phyloP scores from a whole-genome alignment of 2,888 invertebrate species.

The Aethes cnicana region DNA sequence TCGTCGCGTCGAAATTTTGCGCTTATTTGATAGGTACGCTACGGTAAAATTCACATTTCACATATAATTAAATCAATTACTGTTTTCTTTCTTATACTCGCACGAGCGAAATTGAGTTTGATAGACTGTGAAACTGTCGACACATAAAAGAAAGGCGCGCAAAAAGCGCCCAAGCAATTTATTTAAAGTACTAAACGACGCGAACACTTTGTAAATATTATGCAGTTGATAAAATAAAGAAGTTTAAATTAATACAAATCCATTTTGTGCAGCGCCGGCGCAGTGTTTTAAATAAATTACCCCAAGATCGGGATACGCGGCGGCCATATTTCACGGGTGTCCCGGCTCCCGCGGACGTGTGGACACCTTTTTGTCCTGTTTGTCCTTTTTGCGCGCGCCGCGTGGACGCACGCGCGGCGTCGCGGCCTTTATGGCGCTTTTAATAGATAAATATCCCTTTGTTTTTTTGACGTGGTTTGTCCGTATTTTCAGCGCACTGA shows the following conservation, averaged over 20 bases:
- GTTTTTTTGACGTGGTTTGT: slow-evolving; percentile 40
- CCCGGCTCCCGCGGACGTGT: slow-evolving; percentile 50
- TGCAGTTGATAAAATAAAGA: too few relatives aligned
- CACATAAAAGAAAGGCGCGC: too few relatives aligned
- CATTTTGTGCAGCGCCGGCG: slow-evolving; percentile 20
- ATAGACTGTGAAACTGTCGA: too few relatives aligned
- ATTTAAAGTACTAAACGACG: too few relatives aligned
- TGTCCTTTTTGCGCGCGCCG: slow-evolving; percentile 44
- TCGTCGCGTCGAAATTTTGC: too few relatives aligned
- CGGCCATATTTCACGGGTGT: slow-evolving; percentile 61
- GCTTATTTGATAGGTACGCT: too few relatives aligned
- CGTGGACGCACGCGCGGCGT: slow-evolving; percentile 50
- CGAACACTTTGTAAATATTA: too few relatives aligned
- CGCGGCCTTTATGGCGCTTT: slow-evolving; percentile 51
- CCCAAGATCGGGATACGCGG: slow-evolving; percentile 42
- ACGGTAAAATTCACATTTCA: too few relatives aligned
- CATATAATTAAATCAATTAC: too few relatives aligned
- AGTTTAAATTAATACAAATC: slow-evolving; percentile 31
- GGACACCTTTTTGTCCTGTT: slow-evolving; percentile 55
- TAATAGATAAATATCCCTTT: slow-evolving; percentile 56
- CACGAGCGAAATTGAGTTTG: too few relatives aligned
- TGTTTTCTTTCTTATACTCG: too few relatives aligned
- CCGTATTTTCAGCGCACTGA: slow-evolving; percentile 27
- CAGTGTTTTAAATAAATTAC: slow-evolving; percentile 58
- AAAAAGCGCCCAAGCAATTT: too few relatives aligned